phyloP scores from a whole-genome alignment of 1,140 invertebrate genomes.

The Cotesia typhae region DNA sequence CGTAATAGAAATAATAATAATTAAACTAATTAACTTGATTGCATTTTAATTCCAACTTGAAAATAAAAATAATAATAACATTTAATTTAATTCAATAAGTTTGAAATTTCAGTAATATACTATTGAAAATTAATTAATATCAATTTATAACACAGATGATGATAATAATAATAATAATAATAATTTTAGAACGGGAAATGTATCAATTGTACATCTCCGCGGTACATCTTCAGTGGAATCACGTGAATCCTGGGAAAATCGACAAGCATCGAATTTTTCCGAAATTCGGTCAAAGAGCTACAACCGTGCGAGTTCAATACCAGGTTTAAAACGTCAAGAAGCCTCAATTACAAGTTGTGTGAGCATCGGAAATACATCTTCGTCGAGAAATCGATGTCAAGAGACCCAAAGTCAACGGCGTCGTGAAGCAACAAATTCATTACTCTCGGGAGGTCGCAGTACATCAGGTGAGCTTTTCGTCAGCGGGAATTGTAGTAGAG shows the following conservation, averaged over 20 bases:
- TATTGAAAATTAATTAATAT: neutral
- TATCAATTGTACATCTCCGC: conserved; percentile 68
- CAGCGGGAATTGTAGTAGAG: conserved; percentile 62
- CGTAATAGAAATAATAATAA: too few species aligned
- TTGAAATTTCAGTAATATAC: neutral
- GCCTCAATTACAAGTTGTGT: conserved; percentile 42
- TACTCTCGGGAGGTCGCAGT: conserved; percentile 56
- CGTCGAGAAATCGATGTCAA: conserved; percentile 43
- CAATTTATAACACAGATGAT: neutral
- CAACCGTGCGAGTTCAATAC: conserved; percentile 54
- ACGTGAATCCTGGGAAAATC: conserved; percentile 68
- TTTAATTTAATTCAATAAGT: conserved; percentile 42
- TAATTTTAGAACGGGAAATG: conserved; percentile 67
- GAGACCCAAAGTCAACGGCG: conserved; percentile 44
- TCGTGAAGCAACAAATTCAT: conserved; percentile 51
- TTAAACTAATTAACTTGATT: too few species aligned
- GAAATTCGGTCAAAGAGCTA: conserved; percentile 51
- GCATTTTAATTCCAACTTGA: too few species aligned
- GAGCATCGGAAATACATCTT: conserved; percentile 37
- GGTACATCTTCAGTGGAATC: conserved; percentile 67
- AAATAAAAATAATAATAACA: too few species aligned
- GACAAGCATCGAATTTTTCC: conserved; percentile 49
- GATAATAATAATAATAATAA: too few species aligned
- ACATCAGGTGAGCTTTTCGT: conserved; percentile 62
- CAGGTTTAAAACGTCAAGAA: conserved; percentile 56